Evolutionary conservation across 2,113 vertebrate genomes (phyloP).

Genomic region (Laterallus jamaicensis): DNA sequence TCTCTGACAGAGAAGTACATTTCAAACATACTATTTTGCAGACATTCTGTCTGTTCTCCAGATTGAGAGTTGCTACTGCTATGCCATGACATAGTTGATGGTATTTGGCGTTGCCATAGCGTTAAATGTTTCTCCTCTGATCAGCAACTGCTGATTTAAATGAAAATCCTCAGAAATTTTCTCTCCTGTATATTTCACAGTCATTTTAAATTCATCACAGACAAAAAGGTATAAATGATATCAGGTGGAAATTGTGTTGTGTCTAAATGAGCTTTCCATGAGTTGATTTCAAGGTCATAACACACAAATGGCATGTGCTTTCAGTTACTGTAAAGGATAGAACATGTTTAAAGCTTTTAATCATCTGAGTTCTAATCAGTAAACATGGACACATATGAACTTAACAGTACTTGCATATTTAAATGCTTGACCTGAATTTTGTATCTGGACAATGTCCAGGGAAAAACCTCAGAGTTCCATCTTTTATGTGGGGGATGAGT

Average conservation of each 20-base stretch:
- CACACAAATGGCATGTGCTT: background rate
- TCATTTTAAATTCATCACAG: slow-evolving; percentile 3
- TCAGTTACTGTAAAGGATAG: background rate
- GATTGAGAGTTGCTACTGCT: slow-evolving; percentile 23
- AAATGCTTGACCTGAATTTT: background rate
- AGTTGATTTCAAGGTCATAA: slow-evolving; percentile 20
- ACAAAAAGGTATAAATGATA: slow-evolving; percentile 25
- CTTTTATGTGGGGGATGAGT: background rate
- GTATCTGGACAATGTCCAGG: background rate
- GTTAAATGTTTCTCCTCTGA: slow-evolving; percentile 49
- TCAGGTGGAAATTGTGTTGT: background rate
- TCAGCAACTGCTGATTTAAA: slow-evolving; percentile 51
- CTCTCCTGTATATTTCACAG: background rate
- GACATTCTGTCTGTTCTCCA: slow-evolving; percentile 22
- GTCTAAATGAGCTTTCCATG: background rate
- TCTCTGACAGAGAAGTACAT: slow-evolving; percentile 17
- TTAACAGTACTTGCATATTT: background rate
- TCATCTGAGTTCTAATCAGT: background rate
- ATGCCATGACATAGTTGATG: background rate
- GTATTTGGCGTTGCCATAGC: slow-evolving; percentile 43
- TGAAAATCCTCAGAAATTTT: slow-evolving; percentile 37
- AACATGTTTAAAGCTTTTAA: background rate
- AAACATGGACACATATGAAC: background rate
- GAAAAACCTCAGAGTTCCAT: background rate
- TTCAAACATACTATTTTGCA: slow-evolving; percentile 19